Percentiles rank a stretch among this genome's conserved stretches.
phyloP scores from a whole-genome alignment of 2,113 vertebrate genomes.

The Podarcis raffonei region DNA sequence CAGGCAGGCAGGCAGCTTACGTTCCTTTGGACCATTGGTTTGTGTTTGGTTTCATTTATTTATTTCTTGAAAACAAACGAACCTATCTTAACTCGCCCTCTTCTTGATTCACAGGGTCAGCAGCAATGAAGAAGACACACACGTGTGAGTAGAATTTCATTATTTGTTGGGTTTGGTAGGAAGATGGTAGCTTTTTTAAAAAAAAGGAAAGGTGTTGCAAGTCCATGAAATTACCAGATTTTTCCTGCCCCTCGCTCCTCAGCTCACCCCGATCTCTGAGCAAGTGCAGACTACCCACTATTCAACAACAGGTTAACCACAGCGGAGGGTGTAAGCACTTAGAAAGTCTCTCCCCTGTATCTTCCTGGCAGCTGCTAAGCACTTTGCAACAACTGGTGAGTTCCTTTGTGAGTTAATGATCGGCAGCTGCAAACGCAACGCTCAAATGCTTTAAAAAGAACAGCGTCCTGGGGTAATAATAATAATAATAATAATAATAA shows the following conservation, averaged over 20 bases:
- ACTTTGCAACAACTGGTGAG: too few relatives aligned
- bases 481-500: too few relatives aligned
- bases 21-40: neutral
- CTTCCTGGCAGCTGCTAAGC: too few relatives aligned
- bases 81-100: too few relatives aligned
- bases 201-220: neutral
- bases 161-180: neutral
- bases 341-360: neutral
- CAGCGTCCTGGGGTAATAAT: too few relatives aligned
- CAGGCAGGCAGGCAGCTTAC: too few relatives aligned
- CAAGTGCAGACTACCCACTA: neutral
- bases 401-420: too few relatives aligned
- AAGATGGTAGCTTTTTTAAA: neutral
- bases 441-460: too few relatives aligned
- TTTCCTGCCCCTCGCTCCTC: neutral
- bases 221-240: too few relatives aligned
- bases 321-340: neutral
- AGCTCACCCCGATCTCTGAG: neutral
- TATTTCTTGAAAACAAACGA: neutral
- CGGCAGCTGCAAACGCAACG: too few relatives aligned
- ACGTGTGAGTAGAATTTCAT: slow-evolving; percentile 4
- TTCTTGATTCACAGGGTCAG: slow-evolving; percentile 1
- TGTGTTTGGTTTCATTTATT: too few relatives aligned
- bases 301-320: neutral
- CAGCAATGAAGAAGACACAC: slow-evolving; percentile 28